phyloP scores from a whole-genome alignment of 2,797 vertebrate genomes.

The Tadarida brasiliensis region DNA sequence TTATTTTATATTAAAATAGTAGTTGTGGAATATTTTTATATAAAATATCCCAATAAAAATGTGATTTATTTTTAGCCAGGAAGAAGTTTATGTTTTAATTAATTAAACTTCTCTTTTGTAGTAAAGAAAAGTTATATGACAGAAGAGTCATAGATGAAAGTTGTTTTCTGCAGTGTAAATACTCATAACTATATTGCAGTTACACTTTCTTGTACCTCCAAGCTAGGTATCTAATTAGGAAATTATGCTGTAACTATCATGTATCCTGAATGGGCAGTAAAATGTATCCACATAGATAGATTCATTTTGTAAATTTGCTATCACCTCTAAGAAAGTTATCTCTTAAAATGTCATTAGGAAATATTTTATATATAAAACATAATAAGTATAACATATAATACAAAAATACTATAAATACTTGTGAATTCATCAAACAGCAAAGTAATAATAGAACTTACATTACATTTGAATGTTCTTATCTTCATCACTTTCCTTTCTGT shows the following conservation, averaged over 20 bases:
- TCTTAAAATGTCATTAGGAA: neutral
- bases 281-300: neutral
- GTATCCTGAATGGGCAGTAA: neutral
- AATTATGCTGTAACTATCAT: neutral
- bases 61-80: neutral
- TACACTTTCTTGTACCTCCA: neutral
- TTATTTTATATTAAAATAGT: neutral
- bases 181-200: neutral
- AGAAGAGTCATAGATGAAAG: neutral
- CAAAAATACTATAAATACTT: neutral
- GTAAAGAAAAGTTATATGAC: neutral
- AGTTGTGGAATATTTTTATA: neutral
- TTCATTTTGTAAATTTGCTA: neutral
- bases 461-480: neutral
- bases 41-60: neutral
- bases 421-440: neutral
- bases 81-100: neutral
- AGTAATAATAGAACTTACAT: neutral
- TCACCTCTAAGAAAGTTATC: neutral
- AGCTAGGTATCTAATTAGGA: neutral
- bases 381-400: neutral
- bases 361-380: neutral
- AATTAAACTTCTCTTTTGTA: neutral
- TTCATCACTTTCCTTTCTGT: neutral
- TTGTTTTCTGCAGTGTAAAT: conserved; percentile 1